Base-by-base conservation (phyloP, 2,113 vertebrate species). In the Antechinus stuartii region DNA sequence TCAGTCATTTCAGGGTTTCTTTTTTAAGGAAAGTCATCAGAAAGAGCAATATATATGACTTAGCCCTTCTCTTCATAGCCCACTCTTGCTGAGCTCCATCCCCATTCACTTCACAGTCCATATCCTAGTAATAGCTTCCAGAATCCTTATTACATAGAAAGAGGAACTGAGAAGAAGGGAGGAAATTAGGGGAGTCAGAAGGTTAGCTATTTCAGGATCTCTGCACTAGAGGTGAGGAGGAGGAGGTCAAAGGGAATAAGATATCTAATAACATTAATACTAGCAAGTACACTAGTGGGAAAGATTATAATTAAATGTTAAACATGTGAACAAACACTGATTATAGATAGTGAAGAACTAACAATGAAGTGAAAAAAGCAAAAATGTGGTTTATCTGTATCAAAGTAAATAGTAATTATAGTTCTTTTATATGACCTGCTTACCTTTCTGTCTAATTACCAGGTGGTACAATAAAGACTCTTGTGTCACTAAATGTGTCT, bases 401-500 rank as follows among this genome's bases (percentile, higher is more conserved):
- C 90, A 94, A 94, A 42, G 26, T 16, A 91, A 76, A 89, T 8
- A 23, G n/a, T 92, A 92, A 90, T 9, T 92, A 52, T 3, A 19
- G 10, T 22, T 84, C 84, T 53, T 89, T 56, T 49, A 24, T 24
- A 84, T 47, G 76, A 95, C 90, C 56, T 57, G 89, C 49, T 91
- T 94, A 93, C 49, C 94, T 90, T 90, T 54, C 90, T 68, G 49
- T 16, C 47, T 57, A 54, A 91, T 93, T 54, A 91, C 42, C 50
- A 89, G 30, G 90, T 23, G 52, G 61, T 11, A 90, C 24, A 90
- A 92, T 91, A 26, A 95, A 91, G 56, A 90, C 52, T 76, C 84
- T 95, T 95, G 49, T 91, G 56, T 46, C 57, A 95, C 91, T 93
- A 90, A 92, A 90, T 47, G 89, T 1, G 5, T 42, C 42, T 92